Percentiles rank a stretch among this genome's conserved stretches.
phyloP scores from a whole-genome alignment of 2,797 vertebrate genomes.

The Hippoglossus hippoglossus region DNA sequence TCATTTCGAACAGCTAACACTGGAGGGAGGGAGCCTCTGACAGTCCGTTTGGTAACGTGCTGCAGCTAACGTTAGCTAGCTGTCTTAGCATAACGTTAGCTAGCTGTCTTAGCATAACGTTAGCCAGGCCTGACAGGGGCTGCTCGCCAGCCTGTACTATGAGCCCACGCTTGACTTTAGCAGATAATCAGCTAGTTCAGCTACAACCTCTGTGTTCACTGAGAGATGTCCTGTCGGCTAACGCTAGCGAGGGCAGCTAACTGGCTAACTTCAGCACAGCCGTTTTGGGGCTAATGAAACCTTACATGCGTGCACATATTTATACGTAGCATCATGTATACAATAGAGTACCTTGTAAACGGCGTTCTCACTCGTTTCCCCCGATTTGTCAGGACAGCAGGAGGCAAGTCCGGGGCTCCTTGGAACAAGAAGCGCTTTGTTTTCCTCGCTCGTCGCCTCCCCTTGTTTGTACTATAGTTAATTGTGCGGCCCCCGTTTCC shows the following conservation, averaged over 20 bases:
- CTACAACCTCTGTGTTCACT: constrained; percentile 1
- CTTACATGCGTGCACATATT: constrained; percentile 11
- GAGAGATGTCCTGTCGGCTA: constrained; percentile 1
- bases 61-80: constrained; percentile 8
- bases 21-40: too few species aligned
- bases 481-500: constrained; percentile 62
- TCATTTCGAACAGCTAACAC: too few species aligned
- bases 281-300: background rate
- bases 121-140: constrained; percentile 56
- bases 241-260: background rate
- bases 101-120: constrained; percentile 44
- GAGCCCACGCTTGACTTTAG: constrained; percentile 41
- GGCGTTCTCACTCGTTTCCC: constrained; percentile 42
- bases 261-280: background rate
- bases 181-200: constrained; percentile 23
- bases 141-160: constrained; percentile 9
- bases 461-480: constrained; percentile 52
- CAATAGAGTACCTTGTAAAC: constrained; percentile 62
- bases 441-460: constrained; percentile 64
- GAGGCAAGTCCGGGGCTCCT: constrained; percentile 44
- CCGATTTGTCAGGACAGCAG: constrained; percentile 40
- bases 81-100: constrained; percentile 25
- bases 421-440: constrained; percentile 51
- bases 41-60: background rate
- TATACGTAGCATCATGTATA: background rate